These are phyloP conservation scores for Tetrao urogallus DNA, from an alignment of 2,113 vertebrate genomes.

Conservation along the genomic window DNA sequence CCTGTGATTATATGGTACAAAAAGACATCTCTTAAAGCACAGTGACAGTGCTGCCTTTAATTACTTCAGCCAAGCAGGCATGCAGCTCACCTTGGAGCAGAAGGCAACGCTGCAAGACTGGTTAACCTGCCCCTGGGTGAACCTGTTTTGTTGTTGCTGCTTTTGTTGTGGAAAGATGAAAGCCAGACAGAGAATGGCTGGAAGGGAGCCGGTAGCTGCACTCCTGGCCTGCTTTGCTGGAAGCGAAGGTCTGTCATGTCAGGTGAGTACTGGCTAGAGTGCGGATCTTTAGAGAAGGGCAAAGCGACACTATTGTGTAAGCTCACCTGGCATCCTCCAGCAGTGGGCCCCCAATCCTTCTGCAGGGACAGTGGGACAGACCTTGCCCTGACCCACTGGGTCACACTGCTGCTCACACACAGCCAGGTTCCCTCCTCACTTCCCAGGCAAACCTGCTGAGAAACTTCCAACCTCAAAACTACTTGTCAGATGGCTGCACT, in stretches of 20 bases:
- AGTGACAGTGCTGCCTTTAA: not conserved
- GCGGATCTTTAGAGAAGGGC: not conserved
- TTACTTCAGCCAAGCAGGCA: not conserved
- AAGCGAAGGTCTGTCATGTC: not conserved
- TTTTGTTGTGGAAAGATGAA: slow-evolving; percentile 40
- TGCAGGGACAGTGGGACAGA: not conserved
- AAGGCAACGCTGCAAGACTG: not conserved
- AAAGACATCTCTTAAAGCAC: not conserved
- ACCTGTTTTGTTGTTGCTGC: not conserved
- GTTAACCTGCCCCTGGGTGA: not conserved
- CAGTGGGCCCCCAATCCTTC: not conserved
- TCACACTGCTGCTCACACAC: not conserved
- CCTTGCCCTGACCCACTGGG: rapidly evolving
- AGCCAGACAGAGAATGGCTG: slow-evolving; percentile 8
- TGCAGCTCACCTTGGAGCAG: not conserved
- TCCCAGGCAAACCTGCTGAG: not conserved
- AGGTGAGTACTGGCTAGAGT: not conserved
- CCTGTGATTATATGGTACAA: not conserved
- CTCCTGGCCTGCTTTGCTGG: not conserved
- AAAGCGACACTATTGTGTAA: not conserved
- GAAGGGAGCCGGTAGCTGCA: not conserved
- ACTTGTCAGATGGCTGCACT: not conserved
- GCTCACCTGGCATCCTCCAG: not conserved
- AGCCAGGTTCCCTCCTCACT: not conserved
- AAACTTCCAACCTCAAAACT: not conserved